Percentiles rank a stretch among this genome's conserved stretches.
phyloP scores from a whole-genome alignment of 1,140 invertebrate genomes.

The Coenobita brevimanus region DNA sequence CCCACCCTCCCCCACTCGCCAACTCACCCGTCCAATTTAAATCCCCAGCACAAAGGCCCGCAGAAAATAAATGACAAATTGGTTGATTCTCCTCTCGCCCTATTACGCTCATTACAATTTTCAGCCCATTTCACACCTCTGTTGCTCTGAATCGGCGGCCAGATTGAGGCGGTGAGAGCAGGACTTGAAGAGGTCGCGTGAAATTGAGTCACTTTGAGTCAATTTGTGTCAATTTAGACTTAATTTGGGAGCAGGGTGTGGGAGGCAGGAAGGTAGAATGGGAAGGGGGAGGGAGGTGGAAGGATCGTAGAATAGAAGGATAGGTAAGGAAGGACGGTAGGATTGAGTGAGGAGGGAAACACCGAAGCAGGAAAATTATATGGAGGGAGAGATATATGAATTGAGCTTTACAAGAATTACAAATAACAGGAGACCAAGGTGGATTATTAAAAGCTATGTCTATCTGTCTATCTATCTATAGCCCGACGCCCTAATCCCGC shows the following conservation, averaged over 20 bases:
- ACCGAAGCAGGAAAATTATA: no score
- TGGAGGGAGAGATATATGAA: no score
- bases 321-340: neutral
- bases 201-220: constrained; percentile 63
- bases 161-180: constrained; percentile 40
- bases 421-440: no score
- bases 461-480: no score
- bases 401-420: no score
- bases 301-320: neutral
- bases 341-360: no score
- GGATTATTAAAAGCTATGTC: no score
- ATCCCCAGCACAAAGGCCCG: constrained; percentile 30
- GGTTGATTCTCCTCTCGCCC: constrained; percentile 45
- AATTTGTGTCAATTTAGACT: constrained; percentile 62
- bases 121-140: constrained; percentile 56
- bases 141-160: constrained; percentile 56
- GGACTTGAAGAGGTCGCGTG: constrained; percentile 36
- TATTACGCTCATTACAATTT: constrained; percentile 60
- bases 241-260: constrained; percentile 25
- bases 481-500: no score
- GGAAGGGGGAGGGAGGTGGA: neutral
- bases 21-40: constrained; percentile 36
- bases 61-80: constrained; percentile 50
- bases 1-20: neutral
- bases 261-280: neutral